Percentiles rank a stretch among this genome's conserved stretches.
These are phyloP conservation scores for Drosophila oshimai DNA, from an alignment of 1,140 invertebrate species.

Conservation along the genomic window DNA sequence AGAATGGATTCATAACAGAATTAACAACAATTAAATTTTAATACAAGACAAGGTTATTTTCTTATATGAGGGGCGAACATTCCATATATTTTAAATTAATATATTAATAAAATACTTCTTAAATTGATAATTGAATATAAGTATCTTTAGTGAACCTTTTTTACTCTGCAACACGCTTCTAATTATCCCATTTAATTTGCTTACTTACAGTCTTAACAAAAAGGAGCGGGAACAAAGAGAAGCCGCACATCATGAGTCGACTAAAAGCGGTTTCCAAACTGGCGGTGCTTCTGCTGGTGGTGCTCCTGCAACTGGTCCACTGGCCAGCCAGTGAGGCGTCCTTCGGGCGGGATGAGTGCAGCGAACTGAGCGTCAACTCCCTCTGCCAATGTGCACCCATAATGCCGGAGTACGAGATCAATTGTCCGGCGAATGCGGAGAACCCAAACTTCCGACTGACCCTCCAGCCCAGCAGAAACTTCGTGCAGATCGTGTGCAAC, in stretches of 20 bases:
- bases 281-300: slow-evolving; percentile 31
- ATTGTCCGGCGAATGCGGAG: slow-evolving; percentile 53
- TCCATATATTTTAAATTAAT: too few species aligned
- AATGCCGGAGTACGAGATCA: slow-evolving; percentile 61
- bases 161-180: too few species aligned
- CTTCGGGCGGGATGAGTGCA: slow-evolving; percentile 69
- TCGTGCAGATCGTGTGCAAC: slow-evolving; percentile 68
- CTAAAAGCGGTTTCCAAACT: slow-evolving; percentile 7
- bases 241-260: slow-evolving; percentile 25
- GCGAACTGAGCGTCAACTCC: slow-evolving; percentile 41
- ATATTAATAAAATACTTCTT: too few species aligned
- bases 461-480: slow-evolving; percentile 47
- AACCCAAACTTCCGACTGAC: slow-evolving; percentile 62
- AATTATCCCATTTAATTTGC: background rate
- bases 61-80: too few species aligned
- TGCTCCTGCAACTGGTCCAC: slow-evolving; percentile 31
- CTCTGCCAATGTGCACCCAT: slow-evolving; percentile 60
- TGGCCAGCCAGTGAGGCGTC: slow-evolving; percentile 28
- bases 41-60: too few species aligned
- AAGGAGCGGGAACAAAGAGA: background rate
- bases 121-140: too few species aligned
- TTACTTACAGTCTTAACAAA: background rate
- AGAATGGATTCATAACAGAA: too few species aligned
- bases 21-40: too few species aligned
- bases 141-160: too few species aligned